Conservation (phyloP, 1,140 invertebrate species). For the Ptiloglossa arizonensis region DNA sequence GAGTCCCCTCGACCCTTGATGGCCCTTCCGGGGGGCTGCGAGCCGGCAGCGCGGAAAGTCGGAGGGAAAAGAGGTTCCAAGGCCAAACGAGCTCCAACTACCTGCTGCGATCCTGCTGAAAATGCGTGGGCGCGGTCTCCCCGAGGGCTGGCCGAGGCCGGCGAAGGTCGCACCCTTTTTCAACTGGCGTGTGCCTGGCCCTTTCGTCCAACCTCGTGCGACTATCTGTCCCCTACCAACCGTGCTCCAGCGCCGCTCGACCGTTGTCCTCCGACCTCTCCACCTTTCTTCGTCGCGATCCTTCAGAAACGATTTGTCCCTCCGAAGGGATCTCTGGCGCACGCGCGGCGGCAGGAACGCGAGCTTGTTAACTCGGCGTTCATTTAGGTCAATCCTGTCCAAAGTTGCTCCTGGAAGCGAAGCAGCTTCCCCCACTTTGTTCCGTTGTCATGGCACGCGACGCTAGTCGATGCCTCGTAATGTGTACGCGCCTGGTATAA, state of each 20-base stretch:
- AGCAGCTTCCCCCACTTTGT: too few species aligned
- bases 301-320: conserved; percentile 33
- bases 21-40: conserved; percentile 36
- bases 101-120: conserved; percentile 80
- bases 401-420: not conserved
- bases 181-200: conserved; percentile 62
- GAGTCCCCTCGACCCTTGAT: conserved; percentile 30
- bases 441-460: too few species aligned
- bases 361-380: too few species aligned
- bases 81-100: conserved; percentile 73
- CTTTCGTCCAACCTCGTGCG: conserved; percentile 63
- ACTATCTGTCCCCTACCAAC: conserved; percentile 44
- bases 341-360: not conserved
- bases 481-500: too few species aligned
- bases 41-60: conserved; percentile 7
- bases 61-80: conserved; percentile 50
- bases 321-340: not conserved
- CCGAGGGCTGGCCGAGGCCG: conserved; percentile 79
- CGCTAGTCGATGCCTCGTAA: too few species aligned
- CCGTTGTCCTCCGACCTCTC: conserved; percentile 58
- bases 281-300: conserved; percentile 53
- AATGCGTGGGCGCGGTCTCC: conserved; percentile 82
- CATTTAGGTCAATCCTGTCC: not conserved
- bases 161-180: conserved; percentile 79
- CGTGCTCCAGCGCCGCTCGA: conserved; percentile 41